Percentiles rank a stretch among this genome's conserved stretches.
phyloP scores from a whole-genome alignment of 2,888 invertebrate species.

The Agrypnus murinus region DNA sequence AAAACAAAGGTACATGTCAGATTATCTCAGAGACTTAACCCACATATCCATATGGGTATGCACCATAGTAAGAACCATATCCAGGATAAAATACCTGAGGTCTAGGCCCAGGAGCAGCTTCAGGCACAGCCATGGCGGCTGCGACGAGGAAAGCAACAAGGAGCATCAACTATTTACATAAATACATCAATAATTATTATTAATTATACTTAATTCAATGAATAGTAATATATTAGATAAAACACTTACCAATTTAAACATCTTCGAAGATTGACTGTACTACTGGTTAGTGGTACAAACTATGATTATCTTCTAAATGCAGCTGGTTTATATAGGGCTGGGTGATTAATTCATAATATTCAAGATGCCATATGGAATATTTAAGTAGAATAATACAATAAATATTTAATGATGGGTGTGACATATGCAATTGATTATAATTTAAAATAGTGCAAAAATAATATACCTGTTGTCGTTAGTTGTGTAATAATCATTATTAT shows the following conservation, averaged over 20 bases:
- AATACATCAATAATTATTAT: no score
- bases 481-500: no score
- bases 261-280: conserved; percentile 26
- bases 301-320: no score
- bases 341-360: not conserved
- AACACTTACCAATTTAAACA: conserved; percentile 38
- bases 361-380: no score
- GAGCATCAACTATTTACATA: not conserved
- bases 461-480: no score
- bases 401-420: no score
- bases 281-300: not conserved
- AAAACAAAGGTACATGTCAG: no score
- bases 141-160: conserved; percentile 12
- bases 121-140: conserved; percentile 25
- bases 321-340: conserved; percentile 11
- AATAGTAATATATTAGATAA: no score
- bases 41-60: not conserved
- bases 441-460: no score
- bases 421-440: no score
- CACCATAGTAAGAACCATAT: not conserved
- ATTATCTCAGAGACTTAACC: not conserved
- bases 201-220: not conserved
- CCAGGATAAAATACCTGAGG: not conserved
- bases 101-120: conserved; percentile 1
- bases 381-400: no score